Evolutionary conservation across 92 coral and sea anemone species (phyloP).

Genomic region (Heliopora coerulea): DNA sequence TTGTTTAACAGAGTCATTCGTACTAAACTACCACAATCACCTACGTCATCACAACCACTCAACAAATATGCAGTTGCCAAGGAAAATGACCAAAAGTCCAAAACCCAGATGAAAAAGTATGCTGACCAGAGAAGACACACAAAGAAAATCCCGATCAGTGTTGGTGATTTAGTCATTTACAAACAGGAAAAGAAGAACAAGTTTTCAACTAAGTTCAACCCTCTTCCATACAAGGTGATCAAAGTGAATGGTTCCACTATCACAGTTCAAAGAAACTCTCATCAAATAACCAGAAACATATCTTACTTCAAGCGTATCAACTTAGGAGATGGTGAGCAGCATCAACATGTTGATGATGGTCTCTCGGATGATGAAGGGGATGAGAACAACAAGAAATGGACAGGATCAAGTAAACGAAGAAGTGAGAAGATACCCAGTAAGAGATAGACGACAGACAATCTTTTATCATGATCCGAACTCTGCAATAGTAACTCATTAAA

Average conservation of each 20-base stretch:
- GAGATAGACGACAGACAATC: background rate
- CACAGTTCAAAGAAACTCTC: background rate
- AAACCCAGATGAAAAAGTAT: background rate
- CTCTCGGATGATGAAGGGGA: background rate
- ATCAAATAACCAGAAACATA: background rate
- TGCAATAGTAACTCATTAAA: too few species aligned
- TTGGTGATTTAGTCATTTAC: background rate
- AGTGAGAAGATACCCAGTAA: background rate
- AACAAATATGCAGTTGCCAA: background rate
- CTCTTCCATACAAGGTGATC: background rate
- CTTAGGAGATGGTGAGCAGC: background rate
- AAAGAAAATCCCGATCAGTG: background rate
- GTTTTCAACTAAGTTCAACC: background rate
- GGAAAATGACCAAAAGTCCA: slow-evolving; percentile 6
- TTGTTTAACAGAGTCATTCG: slow-evolving; percentile 9
- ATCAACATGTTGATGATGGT: background rate
- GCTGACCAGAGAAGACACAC: background rate
- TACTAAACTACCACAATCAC: slow-evolving; percentile 1
- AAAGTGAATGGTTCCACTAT: background rate
- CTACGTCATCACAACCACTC: background rate
- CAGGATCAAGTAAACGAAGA: background rate
- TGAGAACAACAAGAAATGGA: background rate
- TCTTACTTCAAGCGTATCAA: slow-evolving; percentile 1
- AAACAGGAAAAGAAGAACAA: background rate
- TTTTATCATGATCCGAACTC: too few species aligned